These are phyloP conservation scores for Hymenochirus boettgeri DNA, from an alignment of 2,113 vertebrate species.

Conservation along the genomic window DNA sequence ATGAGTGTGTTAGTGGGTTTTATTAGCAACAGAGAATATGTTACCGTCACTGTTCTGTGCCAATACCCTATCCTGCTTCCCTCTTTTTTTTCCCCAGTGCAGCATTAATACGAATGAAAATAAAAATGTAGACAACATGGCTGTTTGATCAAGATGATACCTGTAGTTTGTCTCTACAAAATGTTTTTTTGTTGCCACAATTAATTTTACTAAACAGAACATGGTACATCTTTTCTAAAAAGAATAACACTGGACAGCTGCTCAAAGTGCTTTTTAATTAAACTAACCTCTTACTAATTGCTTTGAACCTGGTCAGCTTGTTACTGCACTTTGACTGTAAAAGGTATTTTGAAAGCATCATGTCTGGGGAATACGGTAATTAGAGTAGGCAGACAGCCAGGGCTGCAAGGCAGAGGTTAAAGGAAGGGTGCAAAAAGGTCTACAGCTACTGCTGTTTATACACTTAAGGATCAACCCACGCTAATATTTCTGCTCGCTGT, in stretches of 20 bases:
- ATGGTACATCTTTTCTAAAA: constrained; percentile 16
- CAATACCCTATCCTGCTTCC: no score
- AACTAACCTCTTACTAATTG: constrained; percentile 72
- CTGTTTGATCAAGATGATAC: no score
- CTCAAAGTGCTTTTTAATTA: constrained; percentile 59
- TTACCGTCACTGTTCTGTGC: no score
- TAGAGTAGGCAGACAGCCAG: constrained; percentile 65
- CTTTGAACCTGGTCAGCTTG: constrained; percentile 64
- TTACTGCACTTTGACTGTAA: constrained; percentile 61
- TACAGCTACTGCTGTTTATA: background rate
- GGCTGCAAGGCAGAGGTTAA: constrained; percentile 67
- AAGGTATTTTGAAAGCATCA: constrained; percentile 60
- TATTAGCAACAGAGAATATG: no score
- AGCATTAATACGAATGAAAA: no score
- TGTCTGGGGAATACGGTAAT: constrained; percentile 63
- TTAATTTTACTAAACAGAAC: background rate
- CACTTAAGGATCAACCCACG: constrained; percentile 52
- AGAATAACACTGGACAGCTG: constrained; percentile 46
- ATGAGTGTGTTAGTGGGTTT: no score
- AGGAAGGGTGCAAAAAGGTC: constrained; percentile 45
- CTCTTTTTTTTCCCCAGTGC: no score
- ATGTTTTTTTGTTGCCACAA: background rate
- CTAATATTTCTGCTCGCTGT: constrained; percentile 50
- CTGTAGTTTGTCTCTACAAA: no score
- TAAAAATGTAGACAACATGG: no score